A percentile compares a stretch with the other conserved stretches of the same genome.
phyloP scores from a whole-genome alignment of 2,113 vertebrate species.

The Asarcornis scutulata region DNA sequence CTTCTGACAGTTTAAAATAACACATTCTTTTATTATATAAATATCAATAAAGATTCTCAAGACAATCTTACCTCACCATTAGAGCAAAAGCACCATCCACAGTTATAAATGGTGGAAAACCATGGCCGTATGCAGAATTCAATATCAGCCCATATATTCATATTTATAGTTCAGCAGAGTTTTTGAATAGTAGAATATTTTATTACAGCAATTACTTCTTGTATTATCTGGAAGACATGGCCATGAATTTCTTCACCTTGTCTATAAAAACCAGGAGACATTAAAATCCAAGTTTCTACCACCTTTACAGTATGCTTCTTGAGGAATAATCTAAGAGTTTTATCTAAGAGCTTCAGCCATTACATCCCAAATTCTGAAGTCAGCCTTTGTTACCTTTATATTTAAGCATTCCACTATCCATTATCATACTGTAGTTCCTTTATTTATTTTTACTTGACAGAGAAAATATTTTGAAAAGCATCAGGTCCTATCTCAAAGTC shows the following conservation, averaged over 20 bases:
- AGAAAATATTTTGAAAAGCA: neutral
- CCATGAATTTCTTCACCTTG: neutral
- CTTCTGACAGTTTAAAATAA: constrained; percentile 30
- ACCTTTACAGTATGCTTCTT: neutral
- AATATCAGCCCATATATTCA: neutral
- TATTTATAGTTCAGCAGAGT: neutral
- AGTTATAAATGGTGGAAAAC: neutral
- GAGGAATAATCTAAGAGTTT: neutral
- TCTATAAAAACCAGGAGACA: neutral
- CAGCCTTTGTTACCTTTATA: neutral
- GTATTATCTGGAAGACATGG: neutral
- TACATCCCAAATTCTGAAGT: neutral
- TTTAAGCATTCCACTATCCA: neutral
- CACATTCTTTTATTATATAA: neutral
- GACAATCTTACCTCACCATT: neutral
- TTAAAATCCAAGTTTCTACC: neutral
- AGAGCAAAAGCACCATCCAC: constrained; percentile 6
- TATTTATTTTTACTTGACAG: neutral
- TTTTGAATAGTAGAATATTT: neutral
- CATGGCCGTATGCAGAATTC: neutral
- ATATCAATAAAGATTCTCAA: neutral
- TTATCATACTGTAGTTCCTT: neutral
- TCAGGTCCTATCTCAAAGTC: neutral
- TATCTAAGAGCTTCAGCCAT: neutral
- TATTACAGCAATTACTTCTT: neutral